Evolutionary conservation across 37 sponge, comb jelly and placozoan species (phyloP).

Genomic region (Aplysina aerophoba): DNA sequence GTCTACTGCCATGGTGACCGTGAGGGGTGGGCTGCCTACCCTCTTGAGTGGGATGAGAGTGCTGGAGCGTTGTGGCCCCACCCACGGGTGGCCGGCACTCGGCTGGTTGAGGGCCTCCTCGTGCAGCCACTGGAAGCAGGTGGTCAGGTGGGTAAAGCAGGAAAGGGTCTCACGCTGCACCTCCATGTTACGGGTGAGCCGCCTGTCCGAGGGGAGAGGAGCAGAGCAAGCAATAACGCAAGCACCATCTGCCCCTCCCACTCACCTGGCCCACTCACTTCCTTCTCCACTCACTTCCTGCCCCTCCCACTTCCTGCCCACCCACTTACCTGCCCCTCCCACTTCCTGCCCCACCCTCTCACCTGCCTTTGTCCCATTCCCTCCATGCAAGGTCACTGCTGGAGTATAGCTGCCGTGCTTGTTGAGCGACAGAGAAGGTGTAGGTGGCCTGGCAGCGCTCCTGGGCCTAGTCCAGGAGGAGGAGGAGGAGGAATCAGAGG

Average conservation of each 20-base stretch:
- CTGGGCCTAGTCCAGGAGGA: slow-evolving; percentile 52
- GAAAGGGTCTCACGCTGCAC: slow-evolving; percentile 65
- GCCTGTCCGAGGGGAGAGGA: slow-evolving; percentile 38
- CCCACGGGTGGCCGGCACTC: slow-evolving; percentile 59
- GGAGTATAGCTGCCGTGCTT: slow-evolving; percentile 78
- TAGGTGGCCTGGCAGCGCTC: slow-evolving; percentile 64
- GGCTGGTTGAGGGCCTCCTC: slow-evolving; percentile 67
- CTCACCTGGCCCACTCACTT: background rate
- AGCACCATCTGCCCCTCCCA: background rate
- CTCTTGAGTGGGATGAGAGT: slow-evolving; percentile 70
- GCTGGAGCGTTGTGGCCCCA: slow-evolving; percentile 63
- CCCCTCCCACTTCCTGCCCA: background rate
- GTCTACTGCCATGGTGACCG: background rate
- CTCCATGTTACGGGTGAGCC: slow-evolving; percentile 71
- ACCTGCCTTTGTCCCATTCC: slow-evolving; percentile 79
- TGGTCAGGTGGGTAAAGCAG: slow-evolving; percentile 41
- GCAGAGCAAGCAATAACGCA: background rate
- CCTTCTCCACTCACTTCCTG: background rate
- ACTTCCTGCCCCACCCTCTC: background rate
- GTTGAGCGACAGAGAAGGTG: slow-evolving; percentile 48
- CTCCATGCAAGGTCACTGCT: slow-evolving; percentile 82
- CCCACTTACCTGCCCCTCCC: background rate
- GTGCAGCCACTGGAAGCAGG: slow-evolving; percentile 83
- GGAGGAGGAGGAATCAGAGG: background rate
- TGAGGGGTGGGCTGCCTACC: slow-evolving; percentile 38